Evolutionary conservation across 2,888 invertebrate genomes (phyloP).

Genomic region (Meta bourneti): DNA sequence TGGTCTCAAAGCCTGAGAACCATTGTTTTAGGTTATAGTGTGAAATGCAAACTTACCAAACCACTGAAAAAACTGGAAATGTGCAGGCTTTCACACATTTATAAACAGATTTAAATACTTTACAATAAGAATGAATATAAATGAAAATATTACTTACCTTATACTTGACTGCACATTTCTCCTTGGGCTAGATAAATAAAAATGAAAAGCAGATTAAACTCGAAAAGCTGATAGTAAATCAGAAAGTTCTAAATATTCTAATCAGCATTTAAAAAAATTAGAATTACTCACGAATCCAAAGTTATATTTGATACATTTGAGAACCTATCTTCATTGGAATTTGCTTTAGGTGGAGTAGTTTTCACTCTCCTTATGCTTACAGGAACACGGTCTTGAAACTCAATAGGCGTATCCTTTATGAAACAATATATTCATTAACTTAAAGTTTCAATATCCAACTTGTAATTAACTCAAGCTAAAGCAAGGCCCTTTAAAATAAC

Average conservation of each 20-base stretch:
- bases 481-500: too few species aligned
- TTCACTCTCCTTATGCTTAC: slow-evolving; percentile 75
- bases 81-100: too few species aligned
- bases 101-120: background rate
- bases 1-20: too few species aligned
- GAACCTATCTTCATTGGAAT: slow-evolving; percentile 49
- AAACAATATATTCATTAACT: background rate
- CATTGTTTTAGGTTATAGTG: too few species aligned
- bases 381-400: slow-evolving; percentile 72
- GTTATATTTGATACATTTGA: slow-evolving; percentile 68
- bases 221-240: background rate
- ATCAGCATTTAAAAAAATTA: background rate
- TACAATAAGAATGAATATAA: background rate
- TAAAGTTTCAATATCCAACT: too few species aligned
- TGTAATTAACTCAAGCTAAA: too few species aligned
- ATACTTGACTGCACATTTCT: slow-evolving; percentile 64
- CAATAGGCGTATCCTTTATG: slow-evolving; percentile 71
- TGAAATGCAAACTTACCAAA: too few species aligned
- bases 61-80: too few species aligned
- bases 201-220: background rate
- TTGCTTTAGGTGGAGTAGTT: slow-evolving; percentile 62
- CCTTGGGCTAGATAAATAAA: slow-evolving; percentile 46
- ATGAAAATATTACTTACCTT: slow-evolving; percentile 39
- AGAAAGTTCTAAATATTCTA: background rate
- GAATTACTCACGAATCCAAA: slow-evolving; percentile 75